These are phyloP conservation scores for Pterostichus madidus DNA, from an alignment of 2,888 invertebrate genomes.

Conservation along the genomic window DNA sequence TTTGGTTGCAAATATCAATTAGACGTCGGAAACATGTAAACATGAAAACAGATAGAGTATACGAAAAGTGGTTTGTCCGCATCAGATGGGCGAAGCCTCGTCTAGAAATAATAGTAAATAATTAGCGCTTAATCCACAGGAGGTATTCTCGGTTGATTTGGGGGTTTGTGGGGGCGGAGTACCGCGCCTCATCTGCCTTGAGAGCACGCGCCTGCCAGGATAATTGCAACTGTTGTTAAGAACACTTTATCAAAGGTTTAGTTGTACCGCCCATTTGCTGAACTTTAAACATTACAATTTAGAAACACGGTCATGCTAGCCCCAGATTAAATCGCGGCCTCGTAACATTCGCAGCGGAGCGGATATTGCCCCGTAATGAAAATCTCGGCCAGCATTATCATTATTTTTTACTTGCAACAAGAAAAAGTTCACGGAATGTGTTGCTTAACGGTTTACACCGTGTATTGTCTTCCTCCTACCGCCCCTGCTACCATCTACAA, in stretches of 20 bases:
- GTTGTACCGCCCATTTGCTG: conserved; percentile 65
- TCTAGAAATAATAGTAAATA: conserved; percentile 60
- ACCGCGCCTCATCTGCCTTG: not conserved
- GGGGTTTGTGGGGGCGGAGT: not conserved
- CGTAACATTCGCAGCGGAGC: conserved; percentile 40
- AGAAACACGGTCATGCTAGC: conserved; percentile 65
- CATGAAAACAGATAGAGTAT: not conserved
- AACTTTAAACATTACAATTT: conserved; percentile 67
- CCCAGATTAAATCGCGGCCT: conserved; percentile 62
- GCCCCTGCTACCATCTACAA: too few species aligned
- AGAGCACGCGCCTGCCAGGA: conserved; percentile 57
- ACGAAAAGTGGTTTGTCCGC: conserved; percentile 24
- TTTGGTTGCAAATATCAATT: conserved; percentile 22
- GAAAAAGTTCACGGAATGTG: conserved; percentile 28
- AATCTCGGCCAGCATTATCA: conserved; percentile 47
- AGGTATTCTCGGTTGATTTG: conserved; percentile 11
- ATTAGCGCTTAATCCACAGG: conserved; percentile 49
- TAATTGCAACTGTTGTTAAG: conserved; percentile 67
- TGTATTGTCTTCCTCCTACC: too few species aligned
- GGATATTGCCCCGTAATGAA: conserved; percentile 62
- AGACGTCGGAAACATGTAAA: not conserved
- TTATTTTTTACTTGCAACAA: conserved; percentile 48
- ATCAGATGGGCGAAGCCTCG: not conserved
- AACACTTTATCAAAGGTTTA: conserved; percentile 67
- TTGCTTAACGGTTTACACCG: too few species aligned